Base-by-base conservation (phyloP, 2,888 invertebrate species). In the Drosophila borealis region DNA sequence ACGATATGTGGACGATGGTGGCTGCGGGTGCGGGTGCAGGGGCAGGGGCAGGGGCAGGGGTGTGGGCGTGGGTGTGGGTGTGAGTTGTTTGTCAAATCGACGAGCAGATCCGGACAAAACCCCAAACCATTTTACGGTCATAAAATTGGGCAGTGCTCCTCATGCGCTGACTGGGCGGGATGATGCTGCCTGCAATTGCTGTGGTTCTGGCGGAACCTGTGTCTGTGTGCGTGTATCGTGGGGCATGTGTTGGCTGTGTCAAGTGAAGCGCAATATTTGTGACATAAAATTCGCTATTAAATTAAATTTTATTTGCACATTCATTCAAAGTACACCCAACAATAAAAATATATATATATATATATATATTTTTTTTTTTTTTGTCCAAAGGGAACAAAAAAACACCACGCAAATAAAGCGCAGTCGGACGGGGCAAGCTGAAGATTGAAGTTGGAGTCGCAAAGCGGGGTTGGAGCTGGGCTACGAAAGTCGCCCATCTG, bases 221-320 rank as follows among this genome's bases (percentile, higher is more conserved):
- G 10, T 45, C n/a, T 48, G 39, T 55, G 34, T 39, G 42, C 34
- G 55, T 59, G 53, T 10, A n/a, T 34, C 33, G 13, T 29, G 45
- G 37, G 44, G 34, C 21, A 37, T 37, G 57, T 44, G 54, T 42
- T 55, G 67, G 57, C 46, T 56, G 55, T 49, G 78, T 51, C 57
- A 78, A 73, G 70, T 75, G 79, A 78, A 60, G 78, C 87, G 66
- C 82, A 80, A 80, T 89, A 89, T 81, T 87, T 88, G 82, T 74
- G 73, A 81, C 86, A 82, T 83, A 74, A 88, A 89, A 88, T 77
- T 73, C 63, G 87, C 80, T 78, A 81, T 88, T 88, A 88, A 86
- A 89, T 89, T 82, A 77, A 86, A 89, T 87, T 87, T 85, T 89
- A 87, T 89, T 86, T 83, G 83, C 86, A 82, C 86, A 89, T 89